Conservation (phyloP, 2,888 invertebrate species). For the Timandra comae region DNA sequence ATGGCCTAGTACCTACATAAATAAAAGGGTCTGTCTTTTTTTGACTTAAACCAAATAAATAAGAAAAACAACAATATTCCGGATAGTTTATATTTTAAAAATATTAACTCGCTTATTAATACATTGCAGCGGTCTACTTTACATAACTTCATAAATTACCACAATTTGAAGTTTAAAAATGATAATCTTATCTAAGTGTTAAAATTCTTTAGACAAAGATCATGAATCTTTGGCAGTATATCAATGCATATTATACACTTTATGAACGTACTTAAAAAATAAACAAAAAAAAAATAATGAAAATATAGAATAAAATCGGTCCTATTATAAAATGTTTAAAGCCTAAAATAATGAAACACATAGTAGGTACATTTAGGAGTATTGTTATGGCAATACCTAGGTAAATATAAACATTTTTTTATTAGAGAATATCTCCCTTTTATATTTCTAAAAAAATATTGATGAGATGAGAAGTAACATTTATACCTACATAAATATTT, state of each 20-base stretch:
- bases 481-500: too few species aligned
- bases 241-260: background rate
- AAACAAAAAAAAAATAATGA: background rate
- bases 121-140: constrained; percentile 34
- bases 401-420: too few species aligned
- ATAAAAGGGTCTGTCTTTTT: too few species aligned
- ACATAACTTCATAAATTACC: constrained; percentile 24
- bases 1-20: too few species aligned
- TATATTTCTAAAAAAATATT: too few species aligned
- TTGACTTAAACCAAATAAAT: too few species aligned
- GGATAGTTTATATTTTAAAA: constrained; percentile 40
- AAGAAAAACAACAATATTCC: background rate
- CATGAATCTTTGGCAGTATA: constrained; percentile 34
- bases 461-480: too few species aligned
- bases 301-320: background rate
- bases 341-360: background rate
- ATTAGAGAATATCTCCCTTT: too few species aligned
- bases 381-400: too few species aligned
- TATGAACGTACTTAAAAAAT: background rate
- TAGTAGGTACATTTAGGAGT: too few species aligned
- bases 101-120: constrained; percentile 49
- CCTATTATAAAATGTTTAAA: background rate
- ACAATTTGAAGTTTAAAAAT: constrained; percentile 4
- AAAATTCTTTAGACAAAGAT: constrained; percentile 27
- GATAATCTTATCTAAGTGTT: constrained; percentile 1